Evolutionary conservation across 2,113 vertebrate species (phyloP), one percentile per base, ranked within the genome.

Genomic region (Tetrao urogallus): DNA sequence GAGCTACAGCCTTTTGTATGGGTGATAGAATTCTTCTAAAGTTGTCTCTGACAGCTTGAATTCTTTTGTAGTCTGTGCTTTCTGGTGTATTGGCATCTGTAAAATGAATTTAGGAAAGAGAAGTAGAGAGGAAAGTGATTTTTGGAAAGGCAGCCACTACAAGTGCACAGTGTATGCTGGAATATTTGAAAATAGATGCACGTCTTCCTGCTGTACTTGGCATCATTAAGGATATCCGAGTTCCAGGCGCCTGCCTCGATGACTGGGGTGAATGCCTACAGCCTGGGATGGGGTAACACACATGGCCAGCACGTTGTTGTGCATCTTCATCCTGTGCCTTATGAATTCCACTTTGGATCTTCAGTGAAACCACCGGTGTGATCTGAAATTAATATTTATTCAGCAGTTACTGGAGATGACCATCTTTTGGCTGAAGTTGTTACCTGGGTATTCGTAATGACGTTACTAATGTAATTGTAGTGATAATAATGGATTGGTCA

Each of bases 11-110:
- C 79, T 94, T 83, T 60, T 25, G 40, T 54, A 57, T 0, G 11
- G 82, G 38, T 86, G 75, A 78, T 94, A 84, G 50, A 66, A 0
- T 88, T 92, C 91, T 86, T 96, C 87, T 92, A 75, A 86, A 88
- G 82, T 87, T 78, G 67, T 84, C 77, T 78, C 70, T 87, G 63
- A 81, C 84, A 82, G 91, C 73, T 86, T 32, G 52, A 90, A 40
- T 90, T 77, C 79, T 94, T 97, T 91, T 89, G 69, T 91, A 67
- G 67, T 89, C 69, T 75, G 12, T 92, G 58, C 92, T 42, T 95
- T 95, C 91, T 96, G 90, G 88, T 92, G 80, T 73, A 85, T 77
- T 95, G 93, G 74, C 90, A 92, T 88, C 93, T 89, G 90, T 94
- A 48, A 88, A 95, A 75, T 56, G 88, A 93, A 10, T 79, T 92